Evolutionary conservation across 2,888 invertebrate species (phyloP).

Genomic region (Colostygia pectinataria): DNA sequence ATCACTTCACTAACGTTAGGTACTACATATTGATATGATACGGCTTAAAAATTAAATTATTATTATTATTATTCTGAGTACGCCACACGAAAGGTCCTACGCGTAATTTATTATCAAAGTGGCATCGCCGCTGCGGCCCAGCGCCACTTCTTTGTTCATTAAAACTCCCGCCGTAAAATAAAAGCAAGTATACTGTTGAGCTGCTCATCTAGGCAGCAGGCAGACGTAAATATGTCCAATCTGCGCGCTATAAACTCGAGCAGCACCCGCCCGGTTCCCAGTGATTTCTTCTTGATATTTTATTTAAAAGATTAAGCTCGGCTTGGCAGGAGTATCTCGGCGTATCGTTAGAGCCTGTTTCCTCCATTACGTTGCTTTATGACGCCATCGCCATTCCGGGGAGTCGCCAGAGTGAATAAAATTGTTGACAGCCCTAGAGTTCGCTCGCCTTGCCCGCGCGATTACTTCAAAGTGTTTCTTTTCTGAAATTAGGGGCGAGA

Average conservation of each 20-base stretch:
- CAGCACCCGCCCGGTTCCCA: slow-evolving; percentile 43
- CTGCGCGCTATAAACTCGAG: slow-evolving; percentile 57
- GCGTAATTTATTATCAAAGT: no score
- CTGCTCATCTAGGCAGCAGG: slow-evolving; percentile 29
- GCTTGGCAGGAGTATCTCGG: slow-evolving; percentile 43
- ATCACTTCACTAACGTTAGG: no score
- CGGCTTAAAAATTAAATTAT: no score
- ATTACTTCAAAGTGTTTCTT: slow-evolving; percentile 37
- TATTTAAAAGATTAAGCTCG: slow-evolving; percentile 71
- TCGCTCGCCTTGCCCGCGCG: slow-evolving; percentile 28
- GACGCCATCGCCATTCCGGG: slow-evolving; percentile 61
- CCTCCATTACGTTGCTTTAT: slow-evolving; percentile 69
- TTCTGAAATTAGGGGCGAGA: slow-evolving; percentile 43
- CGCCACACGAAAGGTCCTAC: no score
- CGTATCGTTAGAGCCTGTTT: slow-evolving; percentile 61
- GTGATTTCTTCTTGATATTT: slow-evolving; percentile 78
- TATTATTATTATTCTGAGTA: no score
- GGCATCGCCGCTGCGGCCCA: not conserved
- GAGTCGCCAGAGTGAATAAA: slow-evolving; percentile 52
- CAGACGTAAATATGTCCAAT: slow-evolving; percentile 53
- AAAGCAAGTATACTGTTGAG: slow-evolving; percentile 27
- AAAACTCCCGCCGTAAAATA: slow-evolving; percentile 34
- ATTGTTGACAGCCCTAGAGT: slow-evolving; percentile 53
- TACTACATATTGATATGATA: no score
- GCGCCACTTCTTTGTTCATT: slow-evolving; percentile 7